phyloP scores from a whole-genome alignment of 2,113 vertebrate species.

The Cottus gobio region DNA sequence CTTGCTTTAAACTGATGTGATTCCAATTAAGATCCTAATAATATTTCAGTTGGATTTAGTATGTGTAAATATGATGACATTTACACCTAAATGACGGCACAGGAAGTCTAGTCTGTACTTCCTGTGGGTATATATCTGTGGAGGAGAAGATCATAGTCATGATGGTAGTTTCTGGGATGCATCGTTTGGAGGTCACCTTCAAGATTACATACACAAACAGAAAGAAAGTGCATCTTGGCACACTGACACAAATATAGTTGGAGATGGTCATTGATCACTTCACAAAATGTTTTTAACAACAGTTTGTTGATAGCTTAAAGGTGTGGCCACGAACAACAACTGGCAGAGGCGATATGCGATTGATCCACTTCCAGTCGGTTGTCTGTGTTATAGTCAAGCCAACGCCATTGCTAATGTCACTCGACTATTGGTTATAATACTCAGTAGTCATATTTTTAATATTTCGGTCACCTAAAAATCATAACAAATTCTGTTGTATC shows the following conservation, averaged over 20 bases:
- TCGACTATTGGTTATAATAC: too few species aligned
- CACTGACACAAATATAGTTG: not conserved
- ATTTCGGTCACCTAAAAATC: too few species aligned
- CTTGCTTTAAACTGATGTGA: not conserved
- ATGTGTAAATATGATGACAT: not conserved
- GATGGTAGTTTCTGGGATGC: not conserved
- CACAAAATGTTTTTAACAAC: not conserved
- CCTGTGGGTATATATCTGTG: not conserved
- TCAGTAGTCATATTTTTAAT: too few species aligned
- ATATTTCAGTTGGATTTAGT: not conserved
- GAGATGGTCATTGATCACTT: not conserved
- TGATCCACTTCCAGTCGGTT: too few species aligned
- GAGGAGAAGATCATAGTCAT: not conserved
- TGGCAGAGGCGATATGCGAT: too few species aligned
- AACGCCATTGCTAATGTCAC: not conserved
- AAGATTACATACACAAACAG: too few species aligned
- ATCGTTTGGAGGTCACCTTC: not conserved
- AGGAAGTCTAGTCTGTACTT: not conserved
- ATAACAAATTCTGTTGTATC: too few species aligned
- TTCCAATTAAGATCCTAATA: not conserved
- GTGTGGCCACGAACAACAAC: not conserved
- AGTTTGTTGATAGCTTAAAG: not conserved
- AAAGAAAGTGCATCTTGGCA: too few species aligned
- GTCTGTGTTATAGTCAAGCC: not conserved
- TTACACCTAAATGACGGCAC: not conserved